Evolutionary conservation across 2,888 invertebrate genomes (phyloP).

Genomic region (Schrankia costaestrigalis): DNA sequence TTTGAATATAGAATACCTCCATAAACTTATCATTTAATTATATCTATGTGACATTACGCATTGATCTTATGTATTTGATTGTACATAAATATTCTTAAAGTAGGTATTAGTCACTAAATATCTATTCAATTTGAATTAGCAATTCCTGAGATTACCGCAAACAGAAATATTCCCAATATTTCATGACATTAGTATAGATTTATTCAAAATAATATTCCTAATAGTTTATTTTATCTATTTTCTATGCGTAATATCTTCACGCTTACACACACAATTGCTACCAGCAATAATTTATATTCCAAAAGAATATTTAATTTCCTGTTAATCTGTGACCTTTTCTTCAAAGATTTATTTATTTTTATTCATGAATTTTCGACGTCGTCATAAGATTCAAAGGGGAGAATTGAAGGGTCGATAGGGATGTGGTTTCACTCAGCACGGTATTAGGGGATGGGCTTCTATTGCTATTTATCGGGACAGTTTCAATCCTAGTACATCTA

Average conservation of each 20-base stretch:
- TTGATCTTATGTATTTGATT: too few relatives aligned
- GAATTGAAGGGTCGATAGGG: conserved; percentile 6
- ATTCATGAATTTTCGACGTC: not conserved
- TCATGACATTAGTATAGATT: too few relatives aligned
- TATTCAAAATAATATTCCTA: too few relatives aligned
- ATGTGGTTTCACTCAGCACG: conserved; percentile 10
- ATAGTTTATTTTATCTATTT: too few relatives aligned
- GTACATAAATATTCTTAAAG: too few relatives aligned
- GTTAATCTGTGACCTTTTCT: not conserved
- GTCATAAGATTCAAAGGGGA: conserved; percentile 4
- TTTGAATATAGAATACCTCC: conserved; percentile 6
- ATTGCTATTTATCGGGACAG: conserved; percentile 7
- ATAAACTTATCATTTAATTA: too few relatives aligned
- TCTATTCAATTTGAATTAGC: too few relatives aligned
- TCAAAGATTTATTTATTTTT: not conserved
- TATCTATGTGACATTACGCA: too few relatives aligned
- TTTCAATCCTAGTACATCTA: conserved; percentile 8
- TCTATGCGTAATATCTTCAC: too few relatives aligned
- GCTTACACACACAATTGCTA: too few relatives aligned
- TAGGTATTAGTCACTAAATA: too few relatives aligned
- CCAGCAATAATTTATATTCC: not conserved
- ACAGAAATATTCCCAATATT: conserved; percentile 2
- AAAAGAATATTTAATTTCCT: conserved; percentile 3
- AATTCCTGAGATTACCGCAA: not conserved
- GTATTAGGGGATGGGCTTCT: conserved; percentile 8